phyloP scores from a whole-genome alignment of 2,113 vertebrate species.

The Neogobius melanostomus region DNA sequence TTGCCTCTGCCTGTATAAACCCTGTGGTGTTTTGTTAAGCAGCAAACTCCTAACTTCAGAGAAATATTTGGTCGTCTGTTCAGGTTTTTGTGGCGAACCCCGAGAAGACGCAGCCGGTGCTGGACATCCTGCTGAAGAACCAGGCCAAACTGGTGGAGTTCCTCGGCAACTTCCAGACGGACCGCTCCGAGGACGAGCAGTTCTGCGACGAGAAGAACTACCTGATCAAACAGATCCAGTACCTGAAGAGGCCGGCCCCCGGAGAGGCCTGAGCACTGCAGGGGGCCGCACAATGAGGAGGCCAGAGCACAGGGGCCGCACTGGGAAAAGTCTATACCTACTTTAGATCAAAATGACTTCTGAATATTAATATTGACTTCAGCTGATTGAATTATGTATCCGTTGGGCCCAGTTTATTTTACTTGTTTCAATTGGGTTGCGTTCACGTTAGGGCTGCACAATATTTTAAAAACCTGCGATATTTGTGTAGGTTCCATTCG shows the following conservation, averaged over 20 bases:
- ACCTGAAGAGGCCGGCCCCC: slow-evolving; percentile 83
- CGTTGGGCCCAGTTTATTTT: no score
- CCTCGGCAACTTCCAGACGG: slow-evolving; percentile 95
- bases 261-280: slow-evolving; percentile 58
- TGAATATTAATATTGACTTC: neutral
- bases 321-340: neutral
- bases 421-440: no score
- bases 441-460: no score
- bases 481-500: no score
- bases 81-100: slow-evolving; percentile 98
- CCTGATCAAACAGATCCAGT: slow-evolving; percentile 96
- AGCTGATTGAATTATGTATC: neutral
- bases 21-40: no score
- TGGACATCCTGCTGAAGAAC: slow-evolving; percentile 98
- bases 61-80: no score
- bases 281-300: no score
- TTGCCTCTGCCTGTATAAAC: no score
- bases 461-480: no score
- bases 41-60: no score
- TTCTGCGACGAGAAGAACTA: slow-evolving; percentile 98
- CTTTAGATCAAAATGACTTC: neutral
- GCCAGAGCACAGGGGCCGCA: neutral
- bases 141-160: slow-evolving; percentile 96
- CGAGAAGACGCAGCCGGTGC: slow-evolving; percentile 94
- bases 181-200: slow-evolving; percentile 93